Conservation (phyloP, 2,888 invertebrate species). For the Prenolepis imparis region DNA sequence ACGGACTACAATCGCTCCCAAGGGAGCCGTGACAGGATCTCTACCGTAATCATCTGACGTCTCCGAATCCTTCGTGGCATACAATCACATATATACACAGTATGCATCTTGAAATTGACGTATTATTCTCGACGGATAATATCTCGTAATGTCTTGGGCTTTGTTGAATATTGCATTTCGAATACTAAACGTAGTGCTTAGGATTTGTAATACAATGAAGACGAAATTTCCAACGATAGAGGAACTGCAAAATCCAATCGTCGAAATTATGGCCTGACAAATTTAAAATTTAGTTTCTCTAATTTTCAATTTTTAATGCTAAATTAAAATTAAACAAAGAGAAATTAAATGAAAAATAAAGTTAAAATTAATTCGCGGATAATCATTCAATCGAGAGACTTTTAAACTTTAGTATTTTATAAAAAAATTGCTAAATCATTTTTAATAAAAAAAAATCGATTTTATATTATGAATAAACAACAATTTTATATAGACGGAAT, state of each 20-base stretch:
- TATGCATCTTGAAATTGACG: constrained; percentile 31
- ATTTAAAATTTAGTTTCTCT: background rate
- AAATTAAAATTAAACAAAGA: background rate
- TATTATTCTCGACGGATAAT: background rate
- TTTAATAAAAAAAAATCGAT: background rate
- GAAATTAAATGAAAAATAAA: background rate
- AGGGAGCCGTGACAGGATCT: constrained; percentile 60
- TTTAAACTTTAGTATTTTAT: background rate
- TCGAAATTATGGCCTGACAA: background rate
- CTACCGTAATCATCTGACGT: constrained; percentile 44
- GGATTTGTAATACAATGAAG: background rate
- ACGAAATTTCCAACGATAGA: background rate
- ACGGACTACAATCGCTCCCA: constrained; percentile 61
- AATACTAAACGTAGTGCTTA: background rate
- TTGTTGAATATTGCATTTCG: constrained; percentile 15
- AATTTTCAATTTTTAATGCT: background rate
- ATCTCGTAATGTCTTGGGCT: background rate
- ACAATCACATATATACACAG: background rate
- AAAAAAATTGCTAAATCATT: background rate
- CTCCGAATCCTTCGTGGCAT: constrained; percentile 25
- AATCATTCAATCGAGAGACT: background rate
- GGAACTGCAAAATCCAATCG: background rate
- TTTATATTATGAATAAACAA: background rate
- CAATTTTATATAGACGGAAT: background rate
- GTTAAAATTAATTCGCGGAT: background rate